These are phyloP conservation scores for Campylomormyrus tamandua DNA, from an alignment of 2,113 vertebrate genomes.

Conservation along the genomic window DNA sequence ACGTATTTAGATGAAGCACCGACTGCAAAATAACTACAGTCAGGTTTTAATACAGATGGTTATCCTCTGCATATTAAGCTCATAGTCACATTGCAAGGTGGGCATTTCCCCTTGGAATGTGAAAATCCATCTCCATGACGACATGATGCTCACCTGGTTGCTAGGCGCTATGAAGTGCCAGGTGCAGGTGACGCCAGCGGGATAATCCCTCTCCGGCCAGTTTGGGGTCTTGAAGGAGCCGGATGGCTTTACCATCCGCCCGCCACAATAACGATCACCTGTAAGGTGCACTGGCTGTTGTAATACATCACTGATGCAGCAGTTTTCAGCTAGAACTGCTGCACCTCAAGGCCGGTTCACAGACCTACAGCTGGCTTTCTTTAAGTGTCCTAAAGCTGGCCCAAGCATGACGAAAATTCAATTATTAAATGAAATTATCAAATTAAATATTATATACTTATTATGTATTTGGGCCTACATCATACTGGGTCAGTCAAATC, in stretches of 20 bases:
- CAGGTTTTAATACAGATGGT: background rate
- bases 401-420: background rate
- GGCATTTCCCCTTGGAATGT: background rate
- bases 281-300: constrained; percentile 19
- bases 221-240: constrained; percentile 77
- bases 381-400: background rate
- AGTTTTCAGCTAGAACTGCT: background rate
- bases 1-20: background rate
- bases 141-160: constrained; percentile 62
- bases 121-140: background rate
- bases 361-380: background rate
- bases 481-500: background rate
- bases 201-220: constrained; percentile 79
- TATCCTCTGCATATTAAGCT: background rate
- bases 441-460: no score
- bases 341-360: background rate
- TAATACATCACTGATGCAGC: no score
- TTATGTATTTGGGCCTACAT: no score
- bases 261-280: constrained; percentile 78
- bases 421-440: background rate
- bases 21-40: background rate
- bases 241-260: constrained; percentile 62
- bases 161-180: constrained; percentile 75
- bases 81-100: background rate
- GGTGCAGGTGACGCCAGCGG: constrained; percentile 70